A percentile compares a stretch with the other conserved stretches of the same genome.
Conservation (phyloP, 2,797 vertebrate species). For the Mormyrops boulengeri region DNA sequence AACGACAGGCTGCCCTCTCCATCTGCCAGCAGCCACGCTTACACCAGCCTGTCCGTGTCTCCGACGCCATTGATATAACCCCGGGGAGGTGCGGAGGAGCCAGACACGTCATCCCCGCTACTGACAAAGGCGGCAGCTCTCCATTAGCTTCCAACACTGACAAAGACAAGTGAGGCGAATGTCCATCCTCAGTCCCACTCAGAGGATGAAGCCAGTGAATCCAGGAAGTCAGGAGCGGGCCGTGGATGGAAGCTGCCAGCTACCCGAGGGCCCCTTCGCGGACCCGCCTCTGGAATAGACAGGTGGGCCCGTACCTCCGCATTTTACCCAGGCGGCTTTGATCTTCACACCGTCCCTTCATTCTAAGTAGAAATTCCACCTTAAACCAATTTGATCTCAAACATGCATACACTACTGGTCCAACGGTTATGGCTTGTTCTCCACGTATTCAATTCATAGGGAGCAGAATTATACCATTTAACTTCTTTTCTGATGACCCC, state of each 20-base stretch:
- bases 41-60: not conserved
- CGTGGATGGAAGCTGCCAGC: not conserved
- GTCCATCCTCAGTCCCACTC: not conserved
- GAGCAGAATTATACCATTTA: not conserved
- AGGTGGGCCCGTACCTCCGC: not conserved
- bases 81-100: not conserved
- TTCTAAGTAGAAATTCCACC: not conserved
- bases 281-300: not conserved
- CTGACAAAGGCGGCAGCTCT: not conserved
- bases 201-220: not conserved
- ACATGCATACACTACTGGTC: not conserved
- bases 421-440: not conserved
- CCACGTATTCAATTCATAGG: not conserved
- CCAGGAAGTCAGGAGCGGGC: not conserved
- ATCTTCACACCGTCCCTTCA: not conserved
- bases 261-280: not conserved
- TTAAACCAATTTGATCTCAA: not conserved
- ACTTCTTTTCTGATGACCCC: not conserved
- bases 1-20: not conserved
- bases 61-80: not conserved
- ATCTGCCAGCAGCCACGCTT: not conserved
- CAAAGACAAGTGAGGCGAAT: not conserved
- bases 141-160: not conserved
- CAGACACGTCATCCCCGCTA: not conserved
- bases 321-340: not conserved